phyloP scores from a whole-genome alignment of 1,140 invertebrate genomes.

The Oedothorax gibbosus region DNA sequence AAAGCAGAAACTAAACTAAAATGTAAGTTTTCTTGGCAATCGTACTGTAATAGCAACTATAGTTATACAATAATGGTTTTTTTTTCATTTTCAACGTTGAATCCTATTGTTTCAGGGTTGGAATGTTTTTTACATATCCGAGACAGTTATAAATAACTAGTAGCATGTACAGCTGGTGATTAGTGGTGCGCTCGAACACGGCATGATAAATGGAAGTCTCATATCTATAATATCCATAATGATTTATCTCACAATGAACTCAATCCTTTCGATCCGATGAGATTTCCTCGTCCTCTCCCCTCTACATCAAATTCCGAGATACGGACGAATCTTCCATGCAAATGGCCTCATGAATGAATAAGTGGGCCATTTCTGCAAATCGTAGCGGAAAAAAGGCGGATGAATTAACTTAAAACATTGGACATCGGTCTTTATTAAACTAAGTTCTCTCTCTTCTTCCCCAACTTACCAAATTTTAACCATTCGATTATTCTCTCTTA shows the following conservation, averaged over 20 bases:
- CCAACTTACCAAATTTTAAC: too few relatives aligned
- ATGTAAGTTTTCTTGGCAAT: too few relatives aligned
- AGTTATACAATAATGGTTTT: not conserved
- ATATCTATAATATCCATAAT: conserved; percentile 51
- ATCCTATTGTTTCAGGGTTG: not conserved
- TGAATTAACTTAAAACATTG: too few relatives aligned
- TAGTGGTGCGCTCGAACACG: conserved; percentile 39
- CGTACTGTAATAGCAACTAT: too few relatives aligned
- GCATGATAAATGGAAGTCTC: conserved; percentile 48
- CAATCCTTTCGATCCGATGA: conserved; percentile 19
- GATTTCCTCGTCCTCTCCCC: not conserved
- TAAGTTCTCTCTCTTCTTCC: too few relatives aligned
- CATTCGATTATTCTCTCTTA: too few relatives aligned
- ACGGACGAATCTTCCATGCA: too few relatives aligned
- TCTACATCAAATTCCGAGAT: not conserved
- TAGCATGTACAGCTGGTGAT: conserved; percentile 43
- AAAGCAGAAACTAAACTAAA: too few relatives aligned
- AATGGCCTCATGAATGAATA: too few relatives aligned
- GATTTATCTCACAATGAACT: conserved; percentile 52
- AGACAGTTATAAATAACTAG: conserved; percentile 52
- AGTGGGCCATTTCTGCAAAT: too few relatives aligned
- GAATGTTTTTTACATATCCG: not conserved
- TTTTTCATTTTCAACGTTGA: not conserved
- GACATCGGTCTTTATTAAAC: too few relatives aligned
- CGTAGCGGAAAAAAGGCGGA: too few relatives aligned